These are phyloP conservation scores for Parnassius orleans DNA, from an alignment of 2,888 invertebrate species.

Conservation along the genomic window DNA sequence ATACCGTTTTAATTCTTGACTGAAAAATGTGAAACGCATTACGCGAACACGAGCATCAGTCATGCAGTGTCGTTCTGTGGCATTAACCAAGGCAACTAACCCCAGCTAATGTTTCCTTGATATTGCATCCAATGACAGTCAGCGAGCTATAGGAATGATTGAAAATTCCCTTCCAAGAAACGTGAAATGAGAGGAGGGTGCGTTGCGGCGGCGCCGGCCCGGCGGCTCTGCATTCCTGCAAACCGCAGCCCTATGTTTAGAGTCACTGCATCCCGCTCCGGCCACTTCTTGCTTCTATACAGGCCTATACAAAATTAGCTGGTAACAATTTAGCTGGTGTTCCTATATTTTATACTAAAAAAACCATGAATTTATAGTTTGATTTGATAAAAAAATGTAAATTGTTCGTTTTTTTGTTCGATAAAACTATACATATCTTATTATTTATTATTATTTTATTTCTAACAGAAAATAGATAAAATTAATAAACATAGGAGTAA, in stretches of 20 bases:
- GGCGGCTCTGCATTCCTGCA: constrained; percentile 62
- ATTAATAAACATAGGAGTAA: too few species aligned
- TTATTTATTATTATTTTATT: too few species aligned
- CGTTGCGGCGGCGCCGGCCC: constrained; percentile 38
- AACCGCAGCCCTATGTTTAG: constrained; percentile 72
- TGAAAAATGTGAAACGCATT: constrained; percentile 11
- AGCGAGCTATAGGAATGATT: constrained; percentile 62
- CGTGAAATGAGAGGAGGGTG: constrained; percentile 62
- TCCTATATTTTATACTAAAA: neutral
- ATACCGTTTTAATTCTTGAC: constrained; percentile 7
- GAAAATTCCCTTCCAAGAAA: constrained; percentile 70
- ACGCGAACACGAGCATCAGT: constrained; percentile 2
- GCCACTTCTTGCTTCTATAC: constrained; percentile 27
- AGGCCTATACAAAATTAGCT: constrained; percentile 27
- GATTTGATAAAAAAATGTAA: too few species aligned
- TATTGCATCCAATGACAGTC: constrained; percentile 60
- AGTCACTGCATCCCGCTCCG: constrained; percentile 35
- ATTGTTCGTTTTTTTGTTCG: too few species aligned
- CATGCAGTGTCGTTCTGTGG: constrained; percentile 1
- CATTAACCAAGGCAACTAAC: constrained; percentile 17
- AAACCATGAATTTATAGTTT: too few species aligned
- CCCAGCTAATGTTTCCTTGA: constrained; percentile 28
- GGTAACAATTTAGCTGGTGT: constrained; percentile 14
- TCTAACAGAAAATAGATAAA: too few species aligned
- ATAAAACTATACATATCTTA: too few species aligned